Evolutionary conservation across 35 echinoderm and acorn worm species (phyloP).

Genomic region (Antedon bifida): DNA sequence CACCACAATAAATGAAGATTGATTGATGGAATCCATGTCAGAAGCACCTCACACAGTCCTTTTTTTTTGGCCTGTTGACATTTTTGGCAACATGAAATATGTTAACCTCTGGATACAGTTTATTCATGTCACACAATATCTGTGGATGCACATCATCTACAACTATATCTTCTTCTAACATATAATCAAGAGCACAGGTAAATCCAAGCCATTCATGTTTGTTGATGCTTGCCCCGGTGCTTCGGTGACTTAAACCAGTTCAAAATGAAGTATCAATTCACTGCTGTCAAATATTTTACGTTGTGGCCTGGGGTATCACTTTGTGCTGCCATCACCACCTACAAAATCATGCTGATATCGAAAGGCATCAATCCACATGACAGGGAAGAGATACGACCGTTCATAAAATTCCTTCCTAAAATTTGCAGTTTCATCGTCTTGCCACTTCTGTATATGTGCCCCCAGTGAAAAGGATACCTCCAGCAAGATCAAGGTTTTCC

Average conservation of each 20-base stretch:
- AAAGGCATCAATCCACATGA: not conserved
- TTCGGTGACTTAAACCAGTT: not conserved
- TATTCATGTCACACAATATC: not conserved
- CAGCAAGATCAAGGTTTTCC: not conserved
- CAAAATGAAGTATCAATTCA: not conserved
- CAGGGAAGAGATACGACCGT: not conserved
- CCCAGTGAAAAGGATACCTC: not conserved
- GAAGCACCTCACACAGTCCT: constrained; percentile 17
- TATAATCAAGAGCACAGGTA: not conserved
- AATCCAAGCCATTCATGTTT: not conserved
- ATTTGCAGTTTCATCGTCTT: not conserved
- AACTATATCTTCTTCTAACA: not conserved
- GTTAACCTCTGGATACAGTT: not conserved
- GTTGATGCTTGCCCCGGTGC: not conserved
- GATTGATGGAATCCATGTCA: constrained; percentile 20
- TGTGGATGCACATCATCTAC: not conserved
- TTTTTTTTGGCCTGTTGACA: constrained; percentile 5
- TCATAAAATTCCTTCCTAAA: not conserved
- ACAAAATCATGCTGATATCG: not conserved
- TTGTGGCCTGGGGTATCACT: constrained; percentile 35
- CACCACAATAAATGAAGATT: constrained; percentile 38
- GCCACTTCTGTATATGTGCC: not conserved
- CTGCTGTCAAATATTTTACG: constrained; percentile 3
- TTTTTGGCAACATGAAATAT: constrained; percentile 29
- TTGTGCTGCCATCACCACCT: constrained; percentile 43